Evolutionary conservation across 2,797 vertebrate species (phyloP), one percentile per base, ranked within the genome.

Genomic region (Eulemur coronatus): DNA sequence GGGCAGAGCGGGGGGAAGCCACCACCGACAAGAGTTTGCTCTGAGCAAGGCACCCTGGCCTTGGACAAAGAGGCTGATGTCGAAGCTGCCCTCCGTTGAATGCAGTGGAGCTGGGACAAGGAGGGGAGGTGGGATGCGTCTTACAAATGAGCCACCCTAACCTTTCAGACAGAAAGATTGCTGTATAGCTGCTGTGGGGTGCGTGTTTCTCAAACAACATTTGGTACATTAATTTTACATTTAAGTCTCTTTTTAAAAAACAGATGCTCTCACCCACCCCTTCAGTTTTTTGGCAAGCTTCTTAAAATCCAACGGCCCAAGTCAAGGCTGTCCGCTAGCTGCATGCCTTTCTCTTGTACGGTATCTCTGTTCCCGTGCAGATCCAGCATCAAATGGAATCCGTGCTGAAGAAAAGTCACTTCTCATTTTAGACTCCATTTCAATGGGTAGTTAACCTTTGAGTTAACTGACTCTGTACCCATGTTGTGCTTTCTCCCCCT

Each of bases 401-500:
- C 0, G 0, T 1, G 28, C 81, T 70, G 41, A 75, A 65, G 61
- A 89, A 96, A 95, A 33, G 26, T 28, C 85, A 72, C 86, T 52
- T 33, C 93, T 97, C 79, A 0, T 65, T 93, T 50, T 76, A 7
- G 84, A 93, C 30, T 97, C 89, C 35, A 26, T 82, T 96, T 96
- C 0, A 1, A 17, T 93, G 82, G 46, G 91, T 79, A 41, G 94
- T 97, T 96, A 95, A 97, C 89, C 93, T 97, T 80, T 79, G 82
- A 84, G 67, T 95, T 91, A 95, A 73, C 6, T 0, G 7, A 75
- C 57, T 72, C 80, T 50, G 38, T 48, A 63, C 41, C 38, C 9
- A 18, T 0, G 55, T 61, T 76, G 52, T 15, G 57, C 26, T 61
- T 90, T 84, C 84, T 80, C 79, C 9, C 26, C 46, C 11, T 41